These are phyloP conservation scores for Invenusta paracnida DNA, from an alignment of 2,888 invertebrate species.

Conservation along the genomic window DNA sequence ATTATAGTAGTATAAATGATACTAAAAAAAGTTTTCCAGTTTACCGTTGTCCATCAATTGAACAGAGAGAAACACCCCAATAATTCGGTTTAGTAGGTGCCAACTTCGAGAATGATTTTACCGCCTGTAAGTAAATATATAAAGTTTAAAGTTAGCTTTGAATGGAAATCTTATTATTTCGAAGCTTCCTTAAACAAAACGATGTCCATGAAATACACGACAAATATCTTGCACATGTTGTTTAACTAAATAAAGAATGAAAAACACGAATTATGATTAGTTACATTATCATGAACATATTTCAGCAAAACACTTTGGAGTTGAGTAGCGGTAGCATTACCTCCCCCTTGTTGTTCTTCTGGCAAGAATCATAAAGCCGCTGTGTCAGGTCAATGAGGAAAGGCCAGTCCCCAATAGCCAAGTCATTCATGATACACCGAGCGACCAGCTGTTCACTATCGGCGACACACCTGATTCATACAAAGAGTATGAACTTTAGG, in stretches of 20 bases:
- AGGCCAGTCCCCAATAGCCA: background rate
- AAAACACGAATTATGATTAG: no score
- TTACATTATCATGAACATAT: no score
- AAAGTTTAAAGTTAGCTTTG: background rate
- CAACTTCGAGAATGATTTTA: slow-evolving; percentile 72
- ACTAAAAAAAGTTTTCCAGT: no score
- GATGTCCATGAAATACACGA: no score
- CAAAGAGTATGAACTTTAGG: no score
- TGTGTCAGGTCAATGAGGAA: background rate
- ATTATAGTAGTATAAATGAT: no score
- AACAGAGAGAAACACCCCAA: slow-evolving; percentile 92
- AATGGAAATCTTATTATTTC: no score
- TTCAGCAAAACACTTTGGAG: no score
- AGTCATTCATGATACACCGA: background rate
- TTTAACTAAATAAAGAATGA: no score
- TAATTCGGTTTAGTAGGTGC: slow-evolving; percentile 79
- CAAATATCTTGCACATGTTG: no score
- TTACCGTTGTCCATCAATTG: slow-evolving; percentile 80
- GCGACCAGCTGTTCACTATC: background rate
- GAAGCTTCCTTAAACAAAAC: background rate
- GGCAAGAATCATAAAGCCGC: background rate
- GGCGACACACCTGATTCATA: background rate
- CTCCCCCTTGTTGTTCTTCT: background rate
- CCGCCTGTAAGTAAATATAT: background rate
- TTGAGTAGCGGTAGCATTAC: no score